These are phyloP conservation scores for Cirrhinus molitorella DNA, from an alignment of 2,797 vertebrate genomes.

Conservation along the genomic window DNA sequence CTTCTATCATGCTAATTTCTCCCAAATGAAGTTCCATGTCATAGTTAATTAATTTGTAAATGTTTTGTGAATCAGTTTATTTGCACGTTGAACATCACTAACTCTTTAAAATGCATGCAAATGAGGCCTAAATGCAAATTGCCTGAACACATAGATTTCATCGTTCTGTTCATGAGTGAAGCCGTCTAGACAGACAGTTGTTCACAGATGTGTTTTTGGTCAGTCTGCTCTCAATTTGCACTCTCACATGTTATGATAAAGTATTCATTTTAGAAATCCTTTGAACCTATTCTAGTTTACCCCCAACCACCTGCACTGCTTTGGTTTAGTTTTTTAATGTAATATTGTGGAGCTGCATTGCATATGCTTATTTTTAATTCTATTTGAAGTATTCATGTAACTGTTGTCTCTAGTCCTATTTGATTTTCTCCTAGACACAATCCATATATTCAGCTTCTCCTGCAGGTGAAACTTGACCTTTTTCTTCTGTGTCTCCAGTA, in stretches of 20 bases:
- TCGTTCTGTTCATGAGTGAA: background rate
- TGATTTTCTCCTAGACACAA: background rate
- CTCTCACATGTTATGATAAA: background rate
- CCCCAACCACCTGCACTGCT: background rate
- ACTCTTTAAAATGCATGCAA: no score
- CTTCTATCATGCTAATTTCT: background rate
- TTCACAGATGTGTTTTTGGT: background rate
- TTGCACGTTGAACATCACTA: background rate
- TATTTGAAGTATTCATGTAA: background rate
- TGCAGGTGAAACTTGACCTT: slow-evolving; percentile 33
- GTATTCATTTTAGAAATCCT: background rate
- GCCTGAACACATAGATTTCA: background rate
- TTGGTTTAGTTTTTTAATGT: background rate
- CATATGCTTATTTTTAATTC: no score
- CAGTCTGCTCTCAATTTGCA: background rate
- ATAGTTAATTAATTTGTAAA: background rate
- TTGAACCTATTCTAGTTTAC: background rate
- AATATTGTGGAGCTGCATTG: background rate
- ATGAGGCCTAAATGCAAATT: background rate
- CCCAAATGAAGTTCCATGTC: background rate
- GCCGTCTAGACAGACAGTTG: background rate
- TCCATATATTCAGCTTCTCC: background rate
- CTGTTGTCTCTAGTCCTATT: background rate
- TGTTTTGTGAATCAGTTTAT: background rate
- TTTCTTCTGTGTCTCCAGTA: slow-evolving; percentile 24